These are phyloP conservation scores for Melipona quadrifasciata DNA, from an alignment of 1,140 invertebrate species.

Conservation along the genomic window DNA sequence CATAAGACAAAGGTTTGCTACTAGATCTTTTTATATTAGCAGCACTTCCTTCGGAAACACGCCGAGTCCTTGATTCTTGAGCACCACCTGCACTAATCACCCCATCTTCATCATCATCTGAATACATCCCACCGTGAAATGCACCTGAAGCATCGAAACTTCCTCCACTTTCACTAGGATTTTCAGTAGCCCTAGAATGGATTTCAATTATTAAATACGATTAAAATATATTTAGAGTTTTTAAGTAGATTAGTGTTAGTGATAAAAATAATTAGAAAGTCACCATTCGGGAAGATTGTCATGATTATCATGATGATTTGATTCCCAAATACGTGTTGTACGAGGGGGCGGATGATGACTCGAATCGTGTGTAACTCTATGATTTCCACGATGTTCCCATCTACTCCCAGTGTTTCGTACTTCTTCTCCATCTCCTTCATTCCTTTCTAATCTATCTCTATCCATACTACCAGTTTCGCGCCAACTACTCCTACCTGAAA, in stretches of 20 bases:
- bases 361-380: constrained; percentile 76
- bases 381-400: constrained; percentile 81
- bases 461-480: constrained; percentile 84
- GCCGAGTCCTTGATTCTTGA: constrained; percentile 70
- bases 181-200: constrained; percentile 85
- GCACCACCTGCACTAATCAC: constrained; percentile 54
- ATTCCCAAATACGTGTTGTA: constrained; percentile 76
- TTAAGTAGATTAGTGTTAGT: constrained; percentile 29
- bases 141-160: constrained; percentile 93
- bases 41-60: constrained; percentile 76
- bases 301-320: constrained; percentile 81
- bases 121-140: constrained; percentile 86
- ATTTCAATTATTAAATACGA: constrained; percentile 37
- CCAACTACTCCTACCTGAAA: constrained; percentile 83
- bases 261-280: background rate
- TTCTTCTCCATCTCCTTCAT: constrained; percentile 74
- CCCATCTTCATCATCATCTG: constrained; percentile 83
- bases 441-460: constrained; percentile 74
- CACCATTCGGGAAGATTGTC: constrained; percentile 89
- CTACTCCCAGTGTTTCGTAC: constrained; percentile 73
- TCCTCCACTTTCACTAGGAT: constrained; percentile 89
- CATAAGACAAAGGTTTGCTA: constrained; percentile 57
- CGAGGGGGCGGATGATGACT: constrained; percentile 76
- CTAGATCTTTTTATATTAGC: constrained; percentile 54
- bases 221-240: constrained; percentile 43